phyloP scores from a whole-genome alignment of 2,888 invertebrate genomes.

The Copidosoma aretas region DNA sequence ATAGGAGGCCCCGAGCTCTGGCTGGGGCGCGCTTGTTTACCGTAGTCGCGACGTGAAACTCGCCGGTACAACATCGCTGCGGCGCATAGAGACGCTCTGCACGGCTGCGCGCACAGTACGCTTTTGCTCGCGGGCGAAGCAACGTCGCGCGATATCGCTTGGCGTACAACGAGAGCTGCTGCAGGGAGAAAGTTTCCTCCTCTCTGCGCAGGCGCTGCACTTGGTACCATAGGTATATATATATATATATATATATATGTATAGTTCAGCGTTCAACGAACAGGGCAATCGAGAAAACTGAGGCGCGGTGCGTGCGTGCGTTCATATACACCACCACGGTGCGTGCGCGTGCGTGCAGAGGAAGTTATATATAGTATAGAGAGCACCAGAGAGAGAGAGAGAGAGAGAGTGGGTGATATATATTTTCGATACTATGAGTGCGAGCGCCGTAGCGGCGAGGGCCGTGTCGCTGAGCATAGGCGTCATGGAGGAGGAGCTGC shows the following conservation, averaged over 20 bases:
- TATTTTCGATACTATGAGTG: slow-evolving; percentile 51
- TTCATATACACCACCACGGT: too few relatives aligned
- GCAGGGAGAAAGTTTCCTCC: too few relatives aligned
- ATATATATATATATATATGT: too few relatives aligned
- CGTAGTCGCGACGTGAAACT: slow-evolving; percentile 30
- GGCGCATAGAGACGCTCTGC: background rate
- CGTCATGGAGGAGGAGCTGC: slow-evolving; percentile 52
- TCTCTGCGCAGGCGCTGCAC: too few relatives aligned
- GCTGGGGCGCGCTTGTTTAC: slow-evolving; percentile 49
- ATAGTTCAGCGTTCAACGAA: too few relatives aligned
- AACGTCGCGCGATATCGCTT: background rate
- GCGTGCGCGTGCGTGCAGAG: background rate
- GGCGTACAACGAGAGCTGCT: background rate
- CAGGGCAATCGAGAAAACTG: too few relatives aligned
- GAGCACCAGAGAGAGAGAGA: slow-evolving; percentile 11
- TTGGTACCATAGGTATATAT: too few relatives aligned
- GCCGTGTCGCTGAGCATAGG: slow-evolving; percentile 46
- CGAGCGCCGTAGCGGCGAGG: slow-evolving; percentile 47
- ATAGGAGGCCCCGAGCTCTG: slow-evolving; percentile 11
- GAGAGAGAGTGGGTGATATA: slow-evolving; percentile 17
- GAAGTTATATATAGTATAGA: background rate
- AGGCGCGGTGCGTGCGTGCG: slow-evolving; percentile 2
- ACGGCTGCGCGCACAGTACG: slow-evolving; percentile 18
- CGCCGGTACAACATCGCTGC: background rate
- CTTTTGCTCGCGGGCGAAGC: background rate